Evolutionary conservation across 2,888 invertebrate genomes (phyloP).

Genomic region (Agonopterix subpropinquella): DNA sequence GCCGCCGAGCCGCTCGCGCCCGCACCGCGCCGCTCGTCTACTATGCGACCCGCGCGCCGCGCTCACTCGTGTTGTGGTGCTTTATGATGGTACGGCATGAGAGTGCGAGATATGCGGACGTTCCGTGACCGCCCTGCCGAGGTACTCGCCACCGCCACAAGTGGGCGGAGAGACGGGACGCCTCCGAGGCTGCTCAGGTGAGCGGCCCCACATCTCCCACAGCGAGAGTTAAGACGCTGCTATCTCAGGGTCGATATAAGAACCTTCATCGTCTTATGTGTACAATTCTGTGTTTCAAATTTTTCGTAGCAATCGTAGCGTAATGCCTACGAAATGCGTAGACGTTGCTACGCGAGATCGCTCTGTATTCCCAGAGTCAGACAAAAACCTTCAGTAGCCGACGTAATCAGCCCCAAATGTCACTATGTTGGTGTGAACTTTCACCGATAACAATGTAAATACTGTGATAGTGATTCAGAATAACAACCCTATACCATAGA

Average conservation of each 20-base stretch:
- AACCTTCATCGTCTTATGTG: slow-evolving; percentile 14
- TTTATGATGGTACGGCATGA: slow-evolving; percentile 72
- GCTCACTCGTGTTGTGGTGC: slow-evolving; percentile 65
- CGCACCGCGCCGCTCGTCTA: slow-evolving; percentile 28
- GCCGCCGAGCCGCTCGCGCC: slow-evolving; percentile 30
- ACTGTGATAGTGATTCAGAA: too few species aligned
- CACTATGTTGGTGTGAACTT: too few species aligned
- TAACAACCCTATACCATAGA: too few species aligned
- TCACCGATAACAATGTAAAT: too few species aligned
- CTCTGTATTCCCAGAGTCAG: not conserved
- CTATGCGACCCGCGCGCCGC: slow-evolving; percentile 61
- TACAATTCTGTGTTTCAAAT: not conserved
- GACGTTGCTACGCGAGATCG: slow-evolving; percentile 8
- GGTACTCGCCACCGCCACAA: slow-evolving; percentile 48
- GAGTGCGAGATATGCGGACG: slow-evolving; percentile 70
- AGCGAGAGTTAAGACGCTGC: slow-evolving; percentile 48
- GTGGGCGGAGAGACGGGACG: slow-evolving; percentile 63
- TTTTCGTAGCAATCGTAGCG: slow-evolving; percentile 5
- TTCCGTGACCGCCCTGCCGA: slow-evolving; percentile 57
- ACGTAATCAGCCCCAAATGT: too few species aligned
- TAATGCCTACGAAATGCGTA: slow-evolving; percentile 24
- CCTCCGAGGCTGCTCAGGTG: slow-evolving; percentile 64
- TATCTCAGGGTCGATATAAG: slow-evolving; percentile 67
- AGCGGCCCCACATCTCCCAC: slow-evolving; percentile 58
- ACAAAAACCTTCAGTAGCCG: too few species aligned